phyloP scores from a whole-genome alignment of 2,113 vertebrate species.

The Bubo bubo region DNA sequence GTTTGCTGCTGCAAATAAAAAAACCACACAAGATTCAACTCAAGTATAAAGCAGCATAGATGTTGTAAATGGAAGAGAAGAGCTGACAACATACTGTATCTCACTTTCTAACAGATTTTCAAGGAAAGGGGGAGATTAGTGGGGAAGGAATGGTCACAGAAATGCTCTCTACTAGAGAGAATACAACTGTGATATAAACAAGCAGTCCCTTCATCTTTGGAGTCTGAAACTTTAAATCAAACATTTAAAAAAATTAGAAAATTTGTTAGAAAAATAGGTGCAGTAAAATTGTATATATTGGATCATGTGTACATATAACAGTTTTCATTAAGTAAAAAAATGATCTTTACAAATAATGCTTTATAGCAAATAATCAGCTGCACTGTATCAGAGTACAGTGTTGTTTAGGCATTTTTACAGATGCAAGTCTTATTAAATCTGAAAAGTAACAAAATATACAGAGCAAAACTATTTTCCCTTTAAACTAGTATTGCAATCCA shows the following conservation, averaged over 20 bases:
- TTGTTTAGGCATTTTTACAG: constrained; percentile 73
- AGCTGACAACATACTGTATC: neutral
- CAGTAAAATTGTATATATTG: constrained; percentile 51
- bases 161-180: constrained; percentile 52
- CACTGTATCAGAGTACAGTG: constrained; percentile 64
- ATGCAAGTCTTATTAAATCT: constrained; percentile 74
- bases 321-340: constrained; percentile 65
- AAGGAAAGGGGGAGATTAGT: neutral
- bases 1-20: constrained; percentile 37
- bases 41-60: neutral
- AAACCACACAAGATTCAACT: constrained; percentile 35
- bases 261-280: constrained; percentile 67
- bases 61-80: neutral
- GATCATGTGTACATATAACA: neutral
- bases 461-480: constrained; percentile 86
- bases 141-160: constrained; percentile 16
- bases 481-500: constrained; percentile 75
- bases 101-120: constrained; percentile 12
- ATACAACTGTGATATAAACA: constrained; percentile 28
- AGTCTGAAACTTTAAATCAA: constrained; percentile 53
- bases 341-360: constrained; percentile 60
- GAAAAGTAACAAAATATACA: constrained; percentile 92
- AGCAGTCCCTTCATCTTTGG: constrained; percentile 60
- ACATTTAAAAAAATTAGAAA: constrained; percentile 55
- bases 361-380: neutral